phyloP scores from a whole-genome alignment of 2,888 invertebrate genomes.

The Platerodrilus igneus region DNA sequence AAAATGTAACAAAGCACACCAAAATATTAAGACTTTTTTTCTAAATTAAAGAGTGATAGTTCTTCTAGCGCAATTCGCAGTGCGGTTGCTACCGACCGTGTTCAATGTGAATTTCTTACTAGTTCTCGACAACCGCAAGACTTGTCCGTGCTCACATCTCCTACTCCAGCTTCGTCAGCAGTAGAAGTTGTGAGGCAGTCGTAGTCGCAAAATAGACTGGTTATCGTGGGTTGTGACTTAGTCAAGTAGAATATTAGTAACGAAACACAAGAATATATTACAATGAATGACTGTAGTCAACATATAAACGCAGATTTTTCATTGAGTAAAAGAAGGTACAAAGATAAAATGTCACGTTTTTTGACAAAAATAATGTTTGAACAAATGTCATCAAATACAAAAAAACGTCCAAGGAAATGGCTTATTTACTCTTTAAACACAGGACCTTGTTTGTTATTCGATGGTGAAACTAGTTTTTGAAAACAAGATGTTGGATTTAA shows the following conservation, averaged over 20 bases:
- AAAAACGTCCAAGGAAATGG: too few relatives aligned
- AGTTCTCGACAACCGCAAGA: background rate
- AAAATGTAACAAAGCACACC: too few relatives aligned
- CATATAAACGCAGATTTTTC: constrained; percentile 1
- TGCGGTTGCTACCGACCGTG: background rate
- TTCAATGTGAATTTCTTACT: background rate
- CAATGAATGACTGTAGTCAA: background rate
- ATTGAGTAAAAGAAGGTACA: constrained; percentile 2
- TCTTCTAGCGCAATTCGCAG: constrained; percentile 1
- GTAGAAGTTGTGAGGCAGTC: constrained; percentile 4
- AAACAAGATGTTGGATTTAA: too few relatives aligned
- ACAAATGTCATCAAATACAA: too few relatives aligned
- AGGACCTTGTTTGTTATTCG: too few relatives aligned
- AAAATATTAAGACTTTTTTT: too few relatives aligned
- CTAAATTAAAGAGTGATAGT: too few relatives aligned
- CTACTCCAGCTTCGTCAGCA: background rate
- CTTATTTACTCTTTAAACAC: too few relatives aligned
- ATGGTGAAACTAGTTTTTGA: too few relatives aligned
- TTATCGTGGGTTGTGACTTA: constrained; percentile 1
- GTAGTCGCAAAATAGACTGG: constrained; percentile 2
- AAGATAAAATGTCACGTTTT: too few relatives aligned
- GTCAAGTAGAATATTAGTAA: constrained; percentile 1
- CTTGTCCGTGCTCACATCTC: background rate
- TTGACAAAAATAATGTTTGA: too few relatives aligned
- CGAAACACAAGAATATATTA: constrained; percentile 1